A percentile compares a stretch with the other conserved stretches of the same genome.
These are phyloP conservation scores for Himalopsyche anomala DNA, from an alignment of 2,888 invertebrate species.

Conservation along the genomic window DNA sequence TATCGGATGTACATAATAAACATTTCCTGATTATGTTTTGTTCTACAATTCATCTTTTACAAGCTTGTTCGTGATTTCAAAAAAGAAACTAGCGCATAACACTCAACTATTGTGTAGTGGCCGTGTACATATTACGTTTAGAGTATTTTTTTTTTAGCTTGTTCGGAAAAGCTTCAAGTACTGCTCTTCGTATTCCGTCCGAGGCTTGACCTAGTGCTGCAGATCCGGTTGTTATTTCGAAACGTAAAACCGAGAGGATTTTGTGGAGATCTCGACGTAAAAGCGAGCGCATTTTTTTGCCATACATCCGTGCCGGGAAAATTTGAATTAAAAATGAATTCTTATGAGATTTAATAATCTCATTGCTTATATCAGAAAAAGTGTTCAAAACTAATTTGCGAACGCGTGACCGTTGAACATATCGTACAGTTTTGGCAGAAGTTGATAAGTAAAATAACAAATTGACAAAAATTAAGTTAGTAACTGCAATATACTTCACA, in stretches of 20 bases:
- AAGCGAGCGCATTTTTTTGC: background rate
- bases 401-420: no score
- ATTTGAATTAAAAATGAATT: no score
- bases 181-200: background rate
- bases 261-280: background rate
- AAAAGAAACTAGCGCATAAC: background rate
- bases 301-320: no score
- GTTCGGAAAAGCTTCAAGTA: conserved; percentile 18
- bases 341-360: no score
- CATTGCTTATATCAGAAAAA: no score
- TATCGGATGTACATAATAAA: no score
- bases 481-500: no score
- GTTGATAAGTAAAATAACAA: no score
- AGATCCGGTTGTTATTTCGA: conserved; percentile 5
- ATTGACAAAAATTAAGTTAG: no score
- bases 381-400: no score
- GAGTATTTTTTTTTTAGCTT: conserved; percentile 10
- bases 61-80: background rate
- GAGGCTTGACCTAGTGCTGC: conserved; percentile 11
- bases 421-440: no score
- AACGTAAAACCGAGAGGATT: background rate
- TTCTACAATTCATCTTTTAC: background rate
- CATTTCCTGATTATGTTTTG: background rate
- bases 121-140: background rate
- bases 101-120: background rate